Conservation (phyloP, 2,113 vertebrate genomes). For the Stigmatopora nigra region DNA sequence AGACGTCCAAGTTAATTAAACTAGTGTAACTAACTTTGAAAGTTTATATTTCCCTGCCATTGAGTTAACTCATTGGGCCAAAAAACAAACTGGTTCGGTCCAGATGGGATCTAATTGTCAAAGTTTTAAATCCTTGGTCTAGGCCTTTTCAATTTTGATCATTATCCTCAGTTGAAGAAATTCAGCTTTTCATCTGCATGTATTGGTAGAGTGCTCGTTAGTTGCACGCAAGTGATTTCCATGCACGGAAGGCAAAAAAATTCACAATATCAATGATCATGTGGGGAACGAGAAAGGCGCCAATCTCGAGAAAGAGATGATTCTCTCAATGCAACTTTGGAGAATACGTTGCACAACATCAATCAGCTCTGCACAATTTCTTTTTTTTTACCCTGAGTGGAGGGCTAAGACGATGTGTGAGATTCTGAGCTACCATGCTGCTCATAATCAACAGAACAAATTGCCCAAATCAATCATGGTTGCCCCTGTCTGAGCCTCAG, state of each 20-base stretch:
- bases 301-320: conserved; percentile 37
- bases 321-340: conserved; percentile 42
- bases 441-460: conserved; percentile 73
- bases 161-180: neutral
- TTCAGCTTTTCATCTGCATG: neutral
- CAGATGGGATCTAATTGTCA: too few species aligned
- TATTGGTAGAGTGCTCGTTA: neutral
- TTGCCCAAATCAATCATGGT: conserved; percentile 75
- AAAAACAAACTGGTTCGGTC: too few species aligned
- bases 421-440: conserved; percentile 48
- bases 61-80: too few species aligned
- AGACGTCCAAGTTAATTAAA: too few species aligned
- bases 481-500: conserved; percentile 49
- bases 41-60: too few species aligned
- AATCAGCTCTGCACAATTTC: conserved; percentile 36
- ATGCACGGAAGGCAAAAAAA: neutral
- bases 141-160: neutral
- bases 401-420: conserved; percentile 21
- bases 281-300: conserved; percentile 27
- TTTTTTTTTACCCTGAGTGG: conserved; percentile 18
- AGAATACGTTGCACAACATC: conserved; percentile 46
- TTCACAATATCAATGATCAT: conserved; percentile 21
- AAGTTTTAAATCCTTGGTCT: too few species aligned
- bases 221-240: neutral
- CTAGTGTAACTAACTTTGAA: too few species aligned